Evolutionary conservation across 2,888 invertebrate genomes (phyloP), one percentile per base, ranked within the genome.

Genomic region (Synanthedon vespiformis): DNA sequence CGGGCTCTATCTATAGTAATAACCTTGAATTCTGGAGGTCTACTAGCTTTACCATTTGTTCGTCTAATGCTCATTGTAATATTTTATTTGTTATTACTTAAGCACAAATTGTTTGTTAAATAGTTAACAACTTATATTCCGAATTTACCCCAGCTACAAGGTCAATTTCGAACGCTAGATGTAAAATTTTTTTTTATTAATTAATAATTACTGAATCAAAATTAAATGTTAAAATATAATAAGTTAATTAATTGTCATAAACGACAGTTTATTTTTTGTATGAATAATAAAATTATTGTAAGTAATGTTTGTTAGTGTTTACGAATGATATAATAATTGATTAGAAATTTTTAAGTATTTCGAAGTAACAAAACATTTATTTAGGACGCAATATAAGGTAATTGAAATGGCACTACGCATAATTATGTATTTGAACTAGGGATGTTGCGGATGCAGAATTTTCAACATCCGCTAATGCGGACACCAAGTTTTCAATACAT

Each of bases 151-250:
- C 60, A 62, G 59, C 61, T 55, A 56, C 48, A 51, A 56, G 57
- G 61, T 62, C 62, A 63, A 62, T 62, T 63, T 56, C 49, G 54
- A 54, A 59, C 58, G 59, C 59, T 63, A 63, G 58, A 54, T 16
- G 48, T 48, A 48, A 44, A 8, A 34, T 34, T 34, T 34, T 34
- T 8, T 34, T 34, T 34, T 34, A 34, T 10, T 34, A 34, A 34
- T 34, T 34, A 34, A 6, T 34, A 2, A 34, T 34, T 44, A 44
- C 11, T n/a, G 12, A 13, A 44, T 44, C 11, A n/a, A 44, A 44
- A 12, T 13, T n/a, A 44, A 14, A 13, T 44, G 13, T 44, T 13
- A 44, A 14, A 44, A 13, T 44, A 13, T n/a, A 13, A 18, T 48
- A 48, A 48, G 55, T 56, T 54, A 34, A 34, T 34, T 22, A 58